Percentiles rank a stretch among this genome's conserved stretches.
Evolutionary conservation across 2,113 vertebrate species (phyloP).

Genomic region (Delphinapterus leucas): DNA sequence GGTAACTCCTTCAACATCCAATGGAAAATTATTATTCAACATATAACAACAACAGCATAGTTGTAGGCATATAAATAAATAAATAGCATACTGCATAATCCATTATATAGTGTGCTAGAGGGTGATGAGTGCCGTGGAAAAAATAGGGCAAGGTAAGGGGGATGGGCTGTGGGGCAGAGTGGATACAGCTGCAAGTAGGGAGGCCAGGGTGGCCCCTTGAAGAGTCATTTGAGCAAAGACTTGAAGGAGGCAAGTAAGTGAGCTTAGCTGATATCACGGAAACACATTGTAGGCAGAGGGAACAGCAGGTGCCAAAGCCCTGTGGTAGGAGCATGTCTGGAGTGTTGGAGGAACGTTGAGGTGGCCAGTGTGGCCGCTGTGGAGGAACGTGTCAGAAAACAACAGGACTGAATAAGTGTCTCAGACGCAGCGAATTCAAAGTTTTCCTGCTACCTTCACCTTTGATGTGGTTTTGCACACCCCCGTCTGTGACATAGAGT

Average conservation of each 20-base stretch:
- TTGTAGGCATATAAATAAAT: neutral
- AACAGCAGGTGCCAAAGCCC: neutral
- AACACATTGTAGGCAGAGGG: neutral
- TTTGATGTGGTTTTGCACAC: neutral
- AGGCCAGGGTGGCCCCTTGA: neutral
- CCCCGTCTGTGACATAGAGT: neutral
- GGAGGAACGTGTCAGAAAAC: neutral
- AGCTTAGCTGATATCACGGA: neutral
- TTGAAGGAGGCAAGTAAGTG: neutral
- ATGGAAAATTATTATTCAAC: neutral
- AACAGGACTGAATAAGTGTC: neutral
- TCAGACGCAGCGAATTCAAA: neutral
- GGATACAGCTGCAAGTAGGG: neutral
- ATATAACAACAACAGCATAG: neutral
- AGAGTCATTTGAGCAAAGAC: neutral
- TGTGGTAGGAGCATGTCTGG: rapidly evolving
- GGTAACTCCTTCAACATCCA: neutral
- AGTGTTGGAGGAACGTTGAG: rapidly evolving
- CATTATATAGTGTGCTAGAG: neutral
- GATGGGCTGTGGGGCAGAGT: neutral
- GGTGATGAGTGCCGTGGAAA: neutral
- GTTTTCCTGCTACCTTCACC: neutral
- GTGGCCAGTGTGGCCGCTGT: neutral
- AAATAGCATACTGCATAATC: neutral
- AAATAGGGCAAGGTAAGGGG: neutral